A percentile compares a stretch with the other conserved stretches of the same genome.
phyloP scores from a whole-genome alignment of 2,797 vertebrate genomes.

The Triplophysa bombifrons region DNA sequence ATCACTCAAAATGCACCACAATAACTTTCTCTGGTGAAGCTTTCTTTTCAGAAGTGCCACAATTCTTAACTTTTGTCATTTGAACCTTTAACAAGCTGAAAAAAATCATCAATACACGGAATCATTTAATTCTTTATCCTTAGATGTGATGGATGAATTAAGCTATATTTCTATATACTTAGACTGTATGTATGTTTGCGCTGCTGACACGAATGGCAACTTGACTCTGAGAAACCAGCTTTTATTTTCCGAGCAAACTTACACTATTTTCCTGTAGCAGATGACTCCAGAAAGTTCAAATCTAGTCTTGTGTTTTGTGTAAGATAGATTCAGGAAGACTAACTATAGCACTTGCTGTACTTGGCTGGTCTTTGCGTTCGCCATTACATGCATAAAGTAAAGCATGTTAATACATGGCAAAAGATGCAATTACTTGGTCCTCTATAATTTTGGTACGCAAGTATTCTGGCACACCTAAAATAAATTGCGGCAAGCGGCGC shows the following conservation, averaged over 20 bases:
- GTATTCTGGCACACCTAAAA: conserved; percentile 29
- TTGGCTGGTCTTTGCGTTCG: neutral
- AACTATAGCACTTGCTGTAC: neutral
- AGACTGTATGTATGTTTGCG: too few species aligned
- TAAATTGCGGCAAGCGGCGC: conserved; percentile 5
- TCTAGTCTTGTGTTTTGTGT: neutral
- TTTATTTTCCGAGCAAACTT: too few species aligned
- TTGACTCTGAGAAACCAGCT: too few species aligned
- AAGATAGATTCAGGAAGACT: neutral
- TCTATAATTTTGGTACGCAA: conserved; percentile 21
- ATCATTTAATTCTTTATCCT: too few species aligned
- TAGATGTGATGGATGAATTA: too few species aligned
- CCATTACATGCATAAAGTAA: conserved; percentile 3
- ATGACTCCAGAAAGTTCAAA: too few species aligned
- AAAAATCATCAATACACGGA: neutral
- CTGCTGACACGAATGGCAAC: too few species aligned
- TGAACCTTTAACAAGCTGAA: neutral
- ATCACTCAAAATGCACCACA: conserved; percentile 30
- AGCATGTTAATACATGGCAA: conserved; percentile 24
- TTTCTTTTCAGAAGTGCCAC: conserved; percentile 21
- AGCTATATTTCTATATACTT: too few species aligned
- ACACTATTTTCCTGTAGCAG: too few species aligned
- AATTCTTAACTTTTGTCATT: conserved; percentile 28
- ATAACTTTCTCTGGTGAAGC: conserved; percentile 1
- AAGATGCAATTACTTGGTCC: neutral